Base-by-base conservation (phyloP, 30 jellyfish, hydroid and myxozoan genomes). In the Clytia hemisphaerica region DNA sequence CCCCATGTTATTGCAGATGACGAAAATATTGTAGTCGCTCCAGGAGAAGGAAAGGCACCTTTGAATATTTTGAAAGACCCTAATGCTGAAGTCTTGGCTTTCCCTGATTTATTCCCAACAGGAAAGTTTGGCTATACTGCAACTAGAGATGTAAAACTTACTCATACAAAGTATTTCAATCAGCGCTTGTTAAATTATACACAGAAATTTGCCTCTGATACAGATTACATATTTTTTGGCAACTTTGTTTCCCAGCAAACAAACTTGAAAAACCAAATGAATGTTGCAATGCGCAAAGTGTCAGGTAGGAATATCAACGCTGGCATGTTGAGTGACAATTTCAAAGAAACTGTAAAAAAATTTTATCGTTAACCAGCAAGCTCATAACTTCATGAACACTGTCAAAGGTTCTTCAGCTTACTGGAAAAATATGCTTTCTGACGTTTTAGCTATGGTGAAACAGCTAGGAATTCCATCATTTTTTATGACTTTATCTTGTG, bases 371-470 rank as follows among this genome's bases (percentile, higher is more conserved):
- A 46, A 57, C 30, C 40, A 65, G 27, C 4, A 65, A 28, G 78
- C 71, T 12, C 44, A 12, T 37, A 22, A 16, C 40, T 65, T 65
- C 67, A 71, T 71, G 75, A 53, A 37, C 30, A 22, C 35, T 2
- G 58, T 71, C 2, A 71, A 71, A 71, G 75, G 83, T 32, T 50
- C 83, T 27, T 74, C 75, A 49, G 75, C 83, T 6, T 71, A 71
- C 38, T 49, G 75, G 83, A 71, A 71, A 49, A 50, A 57, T 14
- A 50, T 71, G 37, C 18, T 71, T 15, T 36, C 15, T 49, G 83
- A 71, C 22, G 83, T 71, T 0, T 44, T 71, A 21, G 83, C 83
- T 2, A 70, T 70, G 82, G 82, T 70, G 34, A 70, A 70, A 70
- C 82, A 70, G 73, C 19, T 45, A 34, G 82, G 82, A 4, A 28